Percentiles rank a stretch among this genome's conserved stretches.
Evolutionary conservation across 2,888 invertebrate genomes (phyloP).

Genomic region (Deroplatys truncata): DNA sequence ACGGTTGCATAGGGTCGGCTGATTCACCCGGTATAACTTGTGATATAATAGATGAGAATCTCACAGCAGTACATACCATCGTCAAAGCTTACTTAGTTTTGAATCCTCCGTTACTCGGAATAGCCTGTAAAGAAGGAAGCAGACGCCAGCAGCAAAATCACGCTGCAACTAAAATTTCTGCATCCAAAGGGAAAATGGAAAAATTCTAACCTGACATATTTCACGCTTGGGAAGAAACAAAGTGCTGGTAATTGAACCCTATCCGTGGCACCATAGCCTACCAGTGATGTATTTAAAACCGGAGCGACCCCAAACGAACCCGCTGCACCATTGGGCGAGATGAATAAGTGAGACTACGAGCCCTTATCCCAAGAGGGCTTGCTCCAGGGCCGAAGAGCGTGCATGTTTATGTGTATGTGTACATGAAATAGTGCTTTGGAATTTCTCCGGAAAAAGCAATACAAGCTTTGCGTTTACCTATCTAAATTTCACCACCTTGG

Average conservation of each 20-base stretch:
- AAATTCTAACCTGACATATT: background rate
- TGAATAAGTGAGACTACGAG: background rate
- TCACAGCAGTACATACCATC: no score
- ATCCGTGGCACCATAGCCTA: background rate
- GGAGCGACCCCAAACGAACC: constrained; percentile 4
- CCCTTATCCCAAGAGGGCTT: background rate
- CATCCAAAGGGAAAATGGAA: background rate
- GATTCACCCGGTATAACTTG: no score
- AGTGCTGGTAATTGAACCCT: background rate
- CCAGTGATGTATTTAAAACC: constrained; percentile 14
- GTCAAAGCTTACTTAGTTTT: background rate
- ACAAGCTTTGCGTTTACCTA: no score
- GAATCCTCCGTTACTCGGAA: background rate
- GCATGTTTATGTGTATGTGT: no score
- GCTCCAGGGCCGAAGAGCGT: background rate
- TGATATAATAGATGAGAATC: no score
- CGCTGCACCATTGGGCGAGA: background rate
- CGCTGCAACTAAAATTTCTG: background rate
- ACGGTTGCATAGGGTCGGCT: no score
- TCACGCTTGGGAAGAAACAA: background rate
- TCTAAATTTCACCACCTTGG: no score
- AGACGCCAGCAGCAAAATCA: background rate
- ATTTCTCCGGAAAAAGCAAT: no score
- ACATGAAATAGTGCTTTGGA: no score
- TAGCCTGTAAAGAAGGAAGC: background rate